A percentile compares a stretch with the other conserved stretches of the same genome.
phyloP scores from a whole-genome alignment of 2,113 vertebrate genomes.

The Geothlypis trichas region DNA sequence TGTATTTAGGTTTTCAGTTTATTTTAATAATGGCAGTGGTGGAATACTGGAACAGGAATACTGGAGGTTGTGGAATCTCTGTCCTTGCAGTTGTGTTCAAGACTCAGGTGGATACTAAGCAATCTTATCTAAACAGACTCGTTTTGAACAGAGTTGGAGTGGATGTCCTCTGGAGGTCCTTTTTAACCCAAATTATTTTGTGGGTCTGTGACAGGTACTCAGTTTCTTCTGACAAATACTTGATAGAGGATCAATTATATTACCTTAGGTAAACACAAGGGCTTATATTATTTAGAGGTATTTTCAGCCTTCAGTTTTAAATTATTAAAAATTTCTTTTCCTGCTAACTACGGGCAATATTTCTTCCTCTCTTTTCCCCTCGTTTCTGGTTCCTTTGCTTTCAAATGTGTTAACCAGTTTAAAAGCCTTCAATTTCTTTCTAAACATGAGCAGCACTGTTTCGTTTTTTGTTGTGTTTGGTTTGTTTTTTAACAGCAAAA shows the following conservation, averaged over 20 bases:
- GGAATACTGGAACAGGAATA: background rate
- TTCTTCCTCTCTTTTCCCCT: background rate
- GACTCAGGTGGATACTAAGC: background rate
- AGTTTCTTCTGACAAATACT: background rate
- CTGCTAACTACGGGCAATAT: background rate
- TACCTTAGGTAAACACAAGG: background rate
- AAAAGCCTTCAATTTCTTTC: background rate
- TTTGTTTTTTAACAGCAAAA: background rate
- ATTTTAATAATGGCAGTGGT: background rate
- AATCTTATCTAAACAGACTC: background rate
- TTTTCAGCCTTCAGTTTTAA: background rate
- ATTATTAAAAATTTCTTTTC: background rate
- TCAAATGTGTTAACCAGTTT: background rate
- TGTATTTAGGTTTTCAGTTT: background rate
- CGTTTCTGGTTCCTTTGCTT: background rate
- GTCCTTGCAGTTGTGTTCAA: background rate
- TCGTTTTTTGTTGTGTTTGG: no score
- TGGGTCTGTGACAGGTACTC: background rate
- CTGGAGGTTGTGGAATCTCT: background rate
- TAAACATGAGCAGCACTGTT: rapidly evolving
- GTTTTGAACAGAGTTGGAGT: background rate
- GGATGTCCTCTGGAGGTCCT: background rate
- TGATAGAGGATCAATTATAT: background rate
- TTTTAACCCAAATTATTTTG: background rate
- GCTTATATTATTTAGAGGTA: background rate